Evolutionary conservation across 2,797 vertebrate species (phyloP).

Genomic region (Danio aesculapii): DNA sequence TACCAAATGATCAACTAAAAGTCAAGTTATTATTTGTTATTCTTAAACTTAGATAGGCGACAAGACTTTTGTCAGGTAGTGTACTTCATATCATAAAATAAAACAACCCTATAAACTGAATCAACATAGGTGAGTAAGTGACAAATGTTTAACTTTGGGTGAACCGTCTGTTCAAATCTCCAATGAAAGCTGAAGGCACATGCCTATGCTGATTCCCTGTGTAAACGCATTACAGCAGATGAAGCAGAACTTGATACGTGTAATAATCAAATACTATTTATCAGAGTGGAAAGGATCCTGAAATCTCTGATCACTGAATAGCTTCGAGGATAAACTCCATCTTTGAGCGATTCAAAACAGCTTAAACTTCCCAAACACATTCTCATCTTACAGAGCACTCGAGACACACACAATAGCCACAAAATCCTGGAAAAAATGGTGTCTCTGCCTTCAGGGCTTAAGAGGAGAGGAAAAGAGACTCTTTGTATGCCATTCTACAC

Average conservation of each 20-base stretch:
- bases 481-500: constrained; percentile 73
- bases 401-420: constrained; percentile 32
- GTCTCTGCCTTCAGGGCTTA: constrained; percentile 46
- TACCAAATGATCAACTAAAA: too few relatives aligned
- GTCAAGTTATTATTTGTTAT: too few relatives aligned
- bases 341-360: constrained; percentile 40
- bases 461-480: constrained; percentile 67
- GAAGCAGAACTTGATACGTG: constrained; percentile 6
- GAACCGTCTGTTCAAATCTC: background rate
- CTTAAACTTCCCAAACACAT: constrained; percentile 35
- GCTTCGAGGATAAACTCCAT: constrained; percentile 42
- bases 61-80: too few relatives aligned
- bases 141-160: background rate
- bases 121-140: background rate
- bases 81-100: background rate
- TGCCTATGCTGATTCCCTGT: background rate
- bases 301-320: constrained; percentile 4
- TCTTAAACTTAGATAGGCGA: too few relatives aligned
- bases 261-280: constrained; percentile 23
- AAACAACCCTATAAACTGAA: background rate
- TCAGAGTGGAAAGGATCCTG: background rate
- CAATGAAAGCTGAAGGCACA: background rate
- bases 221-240: background rate
- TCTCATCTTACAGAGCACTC: constrained; percentile 36
- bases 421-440: constrained; percentile 43